Evolutionary conservation across 1,140 invertebrate species (phyloP), one percentile per base, ranked within the genome.

Genomic region (Dolichoris vasculosae): DNA sequence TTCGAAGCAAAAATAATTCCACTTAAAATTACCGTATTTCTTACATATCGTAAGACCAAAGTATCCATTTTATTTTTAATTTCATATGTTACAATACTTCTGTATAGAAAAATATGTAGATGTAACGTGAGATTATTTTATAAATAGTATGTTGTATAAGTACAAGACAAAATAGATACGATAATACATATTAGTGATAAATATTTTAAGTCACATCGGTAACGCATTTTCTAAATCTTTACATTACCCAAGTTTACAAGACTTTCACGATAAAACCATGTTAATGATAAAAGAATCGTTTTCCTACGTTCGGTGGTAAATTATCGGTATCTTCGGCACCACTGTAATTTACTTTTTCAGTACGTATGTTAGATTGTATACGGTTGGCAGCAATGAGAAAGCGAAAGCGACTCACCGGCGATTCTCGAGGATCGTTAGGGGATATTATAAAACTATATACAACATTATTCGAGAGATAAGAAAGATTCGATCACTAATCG

Each of bases 401-500:
- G 69, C 69, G 38, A 73, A 73, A 73, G 38, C 69, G 26, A 43
- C 69, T 43, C 69, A n/a, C 69, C 38, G 26, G n/a, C 38, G 43
- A 73, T 73, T 23, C 38, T 26, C 7, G 38, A 73, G 38, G 69
- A 73, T 73, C 69, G 43, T 73, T 73, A 73, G n/a, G 23, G 40
- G 23, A 73, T 73, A 73, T 73, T 43, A 11, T 43, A 73, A 3
- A 11, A 73, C 2, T 8, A 6, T 73, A 43, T 7, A n/a, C 9
- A 43, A 7, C 8, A 26, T 30, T 43, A 73, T 73, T 43, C 23
- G 20, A 73, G 23, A 73, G 69, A 73, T 73, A 73, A 43, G 69
- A 71, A 30, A 64, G 69, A 73, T 73, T 73, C n/a, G 43, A 73
- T 73, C 69, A 26, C 23, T 0, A 26, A 73, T 73, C 69, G 69